Percentiles rank a stretch among this genome's conserved stretches.
Evolutionary conservation across 2,797 vertebrate genomes (phyloP).

Genomic region (Chelon labrosus): DNA sequence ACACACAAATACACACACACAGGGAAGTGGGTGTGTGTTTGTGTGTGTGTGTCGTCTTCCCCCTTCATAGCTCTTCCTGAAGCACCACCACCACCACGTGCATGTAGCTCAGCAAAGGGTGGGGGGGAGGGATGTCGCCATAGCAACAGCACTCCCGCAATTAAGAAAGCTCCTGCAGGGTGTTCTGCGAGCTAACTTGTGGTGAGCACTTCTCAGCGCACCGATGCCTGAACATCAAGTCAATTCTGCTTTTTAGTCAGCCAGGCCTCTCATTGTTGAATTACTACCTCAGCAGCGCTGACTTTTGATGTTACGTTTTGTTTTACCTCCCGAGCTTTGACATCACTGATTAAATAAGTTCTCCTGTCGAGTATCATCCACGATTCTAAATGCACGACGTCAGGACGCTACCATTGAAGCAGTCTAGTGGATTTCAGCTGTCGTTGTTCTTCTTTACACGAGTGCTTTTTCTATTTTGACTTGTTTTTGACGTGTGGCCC

Average conservation of each 20-base stretch:
- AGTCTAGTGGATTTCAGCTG: background rate
- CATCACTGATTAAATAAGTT: background rate
- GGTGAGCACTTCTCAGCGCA: constrained; percentile 35
- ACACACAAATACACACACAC: background rate
- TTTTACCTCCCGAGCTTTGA: constrained; percentile 2
- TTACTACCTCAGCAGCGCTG: background rate
- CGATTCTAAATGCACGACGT: background rate
- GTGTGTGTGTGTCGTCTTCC: background rate
- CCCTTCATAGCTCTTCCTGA: constrained; percentile 27
- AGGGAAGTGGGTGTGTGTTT: constrained; percentile 6
- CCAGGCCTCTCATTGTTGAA: constrained; percentile 9
- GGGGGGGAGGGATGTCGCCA: constrained; percentile 62
- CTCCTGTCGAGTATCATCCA: background rate
- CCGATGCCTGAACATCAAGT: constrained; percentile 4
- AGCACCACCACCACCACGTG: constrained; percentile 27
- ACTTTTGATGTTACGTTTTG: background rate
- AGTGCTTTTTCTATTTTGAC: background rate
- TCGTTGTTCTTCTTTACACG: background rate
- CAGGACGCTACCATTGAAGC: background rate
- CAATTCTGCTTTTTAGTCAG: constrained; percentile 34
- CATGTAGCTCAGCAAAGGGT: constrained; percentile 41
- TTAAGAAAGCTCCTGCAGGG: constrained; percentile 64
- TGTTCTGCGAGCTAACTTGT: constrained; percentile 23
- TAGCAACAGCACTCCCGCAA: constrained; percentile 70
- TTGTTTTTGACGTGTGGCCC: background rate